Percentiles rank a stretch among this genome's conserved stretches.
phyloP scores from a whole-genome alignment of 2,113 vertebrate species.

The Sander vitreus region DNA sequence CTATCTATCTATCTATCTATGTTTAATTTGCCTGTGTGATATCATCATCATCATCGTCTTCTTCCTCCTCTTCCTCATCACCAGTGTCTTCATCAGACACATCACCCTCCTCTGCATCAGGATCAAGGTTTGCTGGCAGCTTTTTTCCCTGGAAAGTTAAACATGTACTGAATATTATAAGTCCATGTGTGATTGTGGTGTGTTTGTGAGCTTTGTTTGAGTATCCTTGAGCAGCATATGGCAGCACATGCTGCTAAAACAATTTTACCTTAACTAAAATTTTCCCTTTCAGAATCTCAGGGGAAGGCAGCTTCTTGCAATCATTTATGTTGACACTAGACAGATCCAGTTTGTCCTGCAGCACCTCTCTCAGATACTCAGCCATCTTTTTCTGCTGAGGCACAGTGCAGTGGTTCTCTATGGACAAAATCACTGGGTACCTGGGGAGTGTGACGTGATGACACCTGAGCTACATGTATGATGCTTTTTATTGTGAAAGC shows the following conservation, averaged over 20 bases:
- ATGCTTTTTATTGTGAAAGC: background rate
- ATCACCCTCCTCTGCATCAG: slow-evolving; percentile 93
- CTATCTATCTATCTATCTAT: slow-evolving; percentile 6
- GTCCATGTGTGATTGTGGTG: background rate
- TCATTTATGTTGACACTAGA: slow-evolving; percentile 87
- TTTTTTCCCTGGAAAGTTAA: slow-evolving; percentile 91
- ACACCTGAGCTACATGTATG: background rate
- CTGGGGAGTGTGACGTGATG: slow-evolving; percentile 69
- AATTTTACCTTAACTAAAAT: slow-evolving; percentile 92
- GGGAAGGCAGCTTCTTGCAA: slow-evolving; percentile 88
- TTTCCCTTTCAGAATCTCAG: slow-evolving; percentile 93
- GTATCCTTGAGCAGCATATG: background rate
- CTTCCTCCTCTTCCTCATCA: slow-evolving; percentile 91
- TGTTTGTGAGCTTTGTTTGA: background rate
- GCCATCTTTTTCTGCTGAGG: slow-evolving; percentile 97
- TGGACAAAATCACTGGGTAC: slow-evolving; percentile 95
- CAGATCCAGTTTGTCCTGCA: slow-evolving; percentile 95
- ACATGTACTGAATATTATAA: background rate
- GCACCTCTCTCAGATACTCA: slow-evolving; percentile 89
- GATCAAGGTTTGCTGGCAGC: slow-evolving; percentile 90
- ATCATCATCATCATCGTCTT: slow-evolving; percentile 51
- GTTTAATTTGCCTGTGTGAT: slow-evolving; percentile 49
- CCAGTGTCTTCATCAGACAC: slow-evolving; percentile 97
- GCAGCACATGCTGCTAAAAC: slow-evolving; percentile 48
- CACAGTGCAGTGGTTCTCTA: slow-evolving; percentile 97